Evolutionary conservation across 2,797 vertebrate species (phyloP).

Genomic region (Chanos chanos): DNA sequence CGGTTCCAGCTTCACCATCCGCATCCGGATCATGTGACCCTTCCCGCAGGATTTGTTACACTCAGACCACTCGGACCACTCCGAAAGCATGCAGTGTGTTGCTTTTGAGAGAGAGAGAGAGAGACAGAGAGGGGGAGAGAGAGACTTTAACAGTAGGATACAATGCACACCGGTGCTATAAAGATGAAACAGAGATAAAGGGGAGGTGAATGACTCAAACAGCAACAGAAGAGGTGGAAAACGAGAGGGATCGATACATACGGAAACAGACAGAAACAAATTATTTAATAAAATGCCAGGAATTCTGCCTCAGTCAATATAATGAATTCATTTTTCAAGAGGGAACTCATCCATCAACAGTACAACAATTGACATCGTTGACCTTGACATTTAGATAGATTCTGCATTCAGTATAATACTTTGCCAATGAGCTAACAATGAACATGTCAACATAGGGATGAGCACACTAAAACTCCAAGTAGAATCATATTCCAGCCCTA

Average conservation of each 20-base stretch:
- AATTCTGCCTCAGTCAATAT: background rate
- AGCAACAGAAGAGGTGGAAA: no score
- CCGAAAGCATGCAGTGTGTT: slow-evolving; percentile 85
- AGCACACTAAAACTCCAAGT: background rate
- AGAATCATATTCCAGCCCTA: background rate
- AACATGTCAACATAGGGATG: background rate
- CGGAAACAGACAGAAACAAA: background rate
- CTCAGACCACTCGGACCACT: slow-evolving; percentile 96
- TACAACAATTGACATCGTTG: slow-evolving; percentile 1
- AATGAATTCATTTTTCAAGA: background rate
- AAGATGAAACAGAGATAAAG: background rate
- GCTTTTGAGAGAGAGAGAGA: slow-evolving; percentile 65
- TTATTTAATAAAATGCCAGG: background rate
- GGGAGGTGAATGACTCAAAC: background rate
- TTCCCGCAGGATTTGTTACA: slow-evolving; percentile 99
- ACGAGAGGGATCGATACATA: background rate
- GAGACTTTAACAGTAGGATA: no score
- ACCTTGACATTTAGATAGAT: slow-evolving; percentile 3
- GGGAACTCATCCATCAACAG: background rate
- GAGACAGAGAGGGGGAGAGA: background rate
- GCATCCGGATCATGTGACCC: slow-evolving; percentile 90
- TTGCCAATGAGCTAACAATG: background rate
- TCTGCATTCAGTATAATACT: background rate
- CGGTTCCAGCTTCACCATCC: slow-evolving; percentile 86
- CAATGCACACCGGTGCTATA: no score